Conservation (phyloP, 2,888 invertebrate species). For the Orthonychiurus folsomi region DNA sequence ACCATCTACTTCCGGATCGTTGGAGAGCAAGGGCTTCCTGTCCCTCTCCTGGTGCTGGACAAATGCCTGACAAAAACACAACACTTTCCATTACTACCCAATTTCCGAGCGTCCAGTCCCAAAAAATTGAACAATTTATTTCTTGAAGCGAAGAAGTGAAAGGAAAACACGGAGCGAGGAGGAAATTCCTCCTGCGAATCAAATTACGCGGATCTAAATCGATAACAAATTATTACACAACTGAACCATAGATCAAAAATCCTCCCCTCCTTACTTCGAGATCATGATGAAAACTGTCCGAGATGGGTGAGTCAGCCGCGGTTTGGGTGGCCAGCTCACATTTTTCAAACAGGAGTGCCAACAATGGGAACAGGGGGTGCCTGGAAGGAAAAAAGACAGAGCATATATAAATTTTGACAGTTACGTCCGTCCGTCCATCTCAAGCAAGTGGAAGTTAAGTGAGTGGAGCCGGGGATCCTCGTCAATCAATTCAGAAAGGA, state of each 20-base stretch:
- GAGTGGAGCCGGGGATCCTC: not conserved
- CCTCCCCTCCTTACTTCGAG: conserved; percentile 34
- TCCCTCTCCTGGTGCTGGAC: conserved; percentile 82
- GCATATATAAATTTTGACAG: conserved; percentile 3
- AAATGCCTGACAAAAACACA: conserved; percentile 59
- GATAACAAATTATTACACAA: too few relatives aligned
- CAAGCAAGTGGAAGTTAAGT: not conserved
- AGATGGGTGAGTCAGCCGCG: conserved; percentile 65
- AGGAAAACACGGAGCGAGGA: not conserved
- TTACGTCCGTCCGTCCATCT: not conserved
- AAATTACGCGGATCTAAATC: too few relatives aligned
- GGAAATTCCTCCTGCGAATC: too few relatives aligned
- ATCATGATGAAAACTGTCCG: conserved; percentile 58
- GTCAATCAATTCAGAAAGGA: too few relatives aligned
- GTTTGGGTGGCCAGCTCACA: conserved; percentile 94
- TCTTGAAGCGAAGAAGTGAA: not conserved
- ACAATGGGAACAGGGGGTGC: conserved; percentile 86
- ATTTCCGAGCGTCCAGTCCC: too few relatives aligned
- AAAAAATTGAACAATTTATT: conserved; percentile 2
- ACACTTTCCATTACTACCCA: not conserved
- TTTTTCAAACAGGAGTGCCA: conserved; percentile 85
- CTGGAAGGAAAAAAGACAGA: conserved; percentile 52
- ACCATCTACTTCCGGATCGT: conserved; percentile 90
- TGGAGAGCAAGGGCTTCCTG: conserved; percentile 72
- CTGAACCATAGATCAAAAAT: too few relatives aligned